Evolutionary conservation across 2,797 vertebrate species (phyloP).

Genomic region (Novumbra hubbsi): DNA sequence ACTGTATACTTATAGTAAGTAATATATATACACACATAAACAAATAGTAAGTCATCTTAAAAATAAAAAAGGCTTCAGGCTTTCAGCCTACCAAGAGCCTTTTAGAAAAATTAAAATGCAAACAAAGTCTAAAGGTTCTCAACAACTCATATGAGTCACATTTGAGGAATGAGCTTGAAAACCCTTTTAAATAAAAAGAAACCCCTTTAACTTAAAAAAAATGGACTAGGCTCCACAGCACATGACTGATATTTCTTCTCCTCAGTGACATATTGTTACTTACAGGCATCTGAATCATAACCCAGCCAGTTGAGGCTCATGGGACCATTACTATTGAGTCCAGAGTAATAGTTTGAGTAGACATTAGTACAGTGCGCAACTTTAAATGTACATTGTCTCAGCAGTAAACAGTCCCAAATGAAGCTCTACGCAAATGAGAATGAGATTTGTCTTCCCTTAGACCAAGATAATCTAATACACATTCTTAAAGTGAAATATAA

Average conservation of each 20-base stretch:
- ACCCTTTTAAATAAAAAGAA: constrained; percentile 58
- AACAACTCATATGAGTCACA: constrained; percentile 60
- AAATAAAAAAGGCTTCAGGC: constrained; percentile 50
- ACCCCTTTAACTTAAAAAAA: constrained; percentile 50
- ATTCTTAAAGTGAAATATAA: no score
- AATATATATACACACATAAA: no score
- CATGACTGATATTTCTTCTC: constrained; percentile 62
- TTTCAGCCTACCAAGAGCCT: constrained; percentile 66
- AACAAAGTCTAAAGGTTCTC: constrained; percentile 53
- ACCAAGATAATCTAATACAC: no score
- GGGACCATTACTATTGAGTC: constrained; percentile 54
- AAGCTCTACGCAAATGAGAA: no score
- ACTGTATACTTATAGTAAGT: no score
- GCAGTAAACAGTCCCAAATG: no score
- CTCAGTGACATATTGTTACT: constrained; percentile 65
- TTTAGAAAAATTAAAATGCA: constrained; percentile 76
- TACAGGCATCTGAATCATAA: constrained; percentile 63
- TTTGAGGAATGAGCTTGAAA: constrained; percentile 56
- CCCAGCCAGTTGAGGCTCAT: constrained; percentile 50
- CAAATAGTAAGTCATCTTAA: constrained; percentile 55
- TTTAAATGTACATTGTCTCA: constrained; percentile 35
- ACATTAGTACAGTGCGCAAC: constrained; percentile 30
- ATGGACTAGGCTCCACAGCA: constrained; percentile 59
- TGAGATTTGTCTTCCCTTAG: no score
- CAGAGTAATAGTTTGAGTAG: constrained; percentile 65